These are phyloP conservation scores for Euclidia mi DNA, from an alignment of 2,888 invertebrate species.

Conservation along the genomic window DNA sequence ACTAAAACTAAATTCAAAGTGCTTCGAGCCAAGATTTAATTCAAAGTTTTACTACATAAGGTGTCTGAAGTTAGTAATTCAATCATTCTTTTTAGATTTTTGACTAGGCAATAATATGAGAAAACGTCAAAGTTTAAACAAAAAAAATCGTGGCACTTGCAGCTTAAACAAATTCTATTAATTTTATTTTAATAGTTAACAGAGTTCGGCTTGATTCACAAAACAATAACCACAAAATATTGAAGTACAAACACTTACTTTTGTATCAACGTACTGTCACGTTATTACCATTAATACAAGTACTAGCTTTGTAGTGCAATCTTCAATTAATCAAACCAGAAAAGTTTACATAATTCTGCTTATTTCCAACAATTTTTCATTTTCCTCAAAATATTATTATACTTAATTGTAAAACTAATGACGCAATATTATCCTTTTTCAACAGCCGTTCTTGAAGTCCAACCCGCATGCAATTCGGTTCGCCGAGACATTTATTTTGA, in stretches of 20 bases:
- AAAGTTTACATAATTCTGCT: too few relatives aligned
- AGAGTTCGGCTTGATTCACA: not conserved
- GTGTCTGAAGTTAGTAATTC: conserved; percentile 4
- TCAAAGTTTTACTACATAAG: not conserved
- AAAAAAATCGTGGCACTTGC: conserved; percentile 6
- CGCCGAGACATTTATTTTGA: not conserved
- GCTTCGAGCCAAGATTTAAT: not conserved
- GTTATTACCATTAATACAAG: too few relatives aligned
- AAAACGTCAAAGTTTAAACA: conserved; percentile 9
- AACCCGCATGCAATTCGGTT: not conserved
- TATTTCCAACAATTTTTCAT: too few relatives aligned
- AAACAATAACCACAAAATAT: not conserved
- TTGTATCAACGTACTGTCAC: too few relatives aligned
- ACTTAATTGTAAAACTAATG: too few relatives aligned
- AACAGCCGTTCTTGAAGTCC: not conserved
- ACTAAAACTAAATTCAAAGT: not conserved
- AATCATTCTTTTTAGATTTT: conserved; percentile 8
- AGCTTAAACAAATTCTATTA: not conserved
- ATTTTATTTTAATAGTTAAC: conserved; percentile 1
- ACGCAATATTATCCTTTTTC: too few relatives aligned
- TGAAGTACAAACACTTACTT: conserved; percentile 8
- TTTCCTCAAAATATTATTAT: too few relatives aligned
- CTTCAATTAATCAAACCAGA: too few relatives aligned
- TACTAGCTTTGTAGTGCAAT: too few relatives aligned
- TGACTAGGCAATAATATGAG: not conserved